These are phyloP conservation scores for Hippocampus barbouri DNA, from an alignment of 2,113 vertebrate genomes.

Conservation along the genomic window DNA sequence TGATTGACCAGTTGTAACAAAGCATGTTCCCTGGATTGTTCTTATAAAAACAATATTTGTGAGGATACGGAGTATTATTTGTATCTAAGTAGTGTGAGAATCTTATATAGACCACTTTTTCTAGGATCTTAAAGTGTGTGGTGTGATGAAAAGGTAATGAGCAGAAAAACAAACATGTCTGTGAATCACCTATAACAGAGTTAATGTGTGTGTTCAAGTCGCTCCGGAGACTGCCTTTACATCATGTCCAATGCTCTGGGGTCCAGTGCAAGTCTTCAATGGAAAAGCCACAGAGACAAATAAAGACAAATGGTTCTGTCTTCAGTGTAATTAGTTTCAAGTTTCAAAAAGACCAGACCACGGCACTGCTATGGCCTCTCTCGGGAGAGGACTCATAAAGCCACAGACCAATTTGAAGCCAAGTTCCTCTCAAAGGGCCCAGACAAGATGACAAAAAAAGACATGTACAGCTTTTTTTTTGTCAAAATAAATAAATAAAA, in stretches of 20 bases:
- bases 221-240: constrained; percentile 30
- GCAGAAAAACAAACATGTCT: no score
- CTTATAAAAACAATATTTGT: no score
- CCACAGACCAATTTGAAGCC: constrained; percentile 55
- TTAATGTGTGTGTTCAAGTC: constrained; percentile 49
- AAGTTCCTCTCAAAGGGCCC: constrained; percentile 36
- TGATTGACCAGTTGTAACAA: no score
- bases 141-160: no score
- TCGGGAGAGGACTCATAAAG: constrained; percentile 48
- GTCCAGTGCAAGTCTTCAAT: constrained; percentile 34
- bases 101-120: no score
- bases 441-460: neutral
- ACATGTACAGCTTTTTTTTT: neutral
- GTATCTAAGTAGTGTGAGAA: no score
- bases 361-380: constrained; percentile 51
- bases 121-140: no score
- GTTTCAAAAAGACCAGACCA: constrained; percentile 49
- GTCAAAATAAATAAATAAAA: neutral
- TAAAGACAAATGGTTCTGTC: constrained; percentile 45
- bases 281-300: constrained; percentile 30
- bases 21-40: no score
- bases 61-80: no score
- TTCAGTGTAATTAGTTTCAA: constrained; percentile 60
- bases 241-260: constrained; percentile 40
- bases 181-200: constrained; percentile 56